Evolutionary conservation across 2,797 vertebrate genomes (phyloP).

Genomic region (Parotocinclus haroldoi): DNA sequence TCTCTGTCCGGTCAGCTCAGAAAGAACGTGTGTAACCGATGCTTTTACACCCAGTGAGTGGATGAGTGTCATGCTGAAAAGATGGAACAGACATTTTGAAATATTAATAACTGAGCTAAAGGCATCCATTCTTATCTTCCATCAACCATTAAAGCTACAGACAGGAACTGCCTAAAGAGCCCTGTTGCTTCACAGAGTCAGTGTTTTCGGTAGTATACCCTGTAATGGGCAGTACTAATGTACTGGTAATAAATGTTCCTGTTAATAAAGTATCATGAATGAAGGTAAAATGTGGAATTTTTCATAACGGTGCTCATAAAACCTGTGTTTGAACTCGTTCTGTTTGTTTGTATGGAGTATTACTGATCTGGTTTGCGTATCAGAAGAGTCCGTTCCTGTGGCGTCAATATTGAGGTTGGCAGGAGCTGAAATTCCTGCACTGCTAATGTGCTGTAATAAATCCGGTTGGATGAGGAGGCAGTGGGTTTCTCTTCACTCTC

Average conservation of each 20-base stretch:
- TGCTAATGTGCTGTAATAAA: conserved; percentile 42
- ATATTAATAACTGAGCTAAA: conserved; percentile 18
- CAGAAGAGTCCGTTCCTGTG: conserved; percentile 34
- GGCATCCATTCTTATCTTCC: conserved; percentile 25
- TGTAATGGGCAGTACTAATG: conserved; percentile 6
- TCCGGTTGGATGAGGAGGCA: conserved; percentile 39
- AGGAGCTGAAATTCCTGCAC: conserved; percentile 42
- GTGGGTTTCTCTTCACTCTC: conserved; percentile 28
- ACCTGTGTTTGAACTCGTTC: conserved; percentile 9
- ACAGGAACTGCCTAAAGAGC: conserved; percentile 7
- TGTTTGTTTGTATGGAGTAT: conserved; percentile 31
- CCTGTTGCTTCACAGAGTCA: not conserved
- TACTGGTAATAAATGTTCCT: not conserved
- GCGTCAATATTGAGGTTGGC: conserved; percentile 50
- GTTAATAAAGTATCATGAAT: not conserved
- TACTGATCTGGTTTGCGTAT: conserved; percentile 33
- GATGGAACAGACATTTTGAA: conserved; percentile 23
- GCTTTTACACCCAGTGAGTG: not conserved
- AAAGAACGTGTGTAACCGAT: conserved; percentile 10
- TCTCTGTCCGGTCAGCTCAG: not conserved
- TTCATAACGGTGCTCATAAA: conserved; percentile 3
- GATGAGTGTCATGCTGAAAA: conserved; percentile 2
- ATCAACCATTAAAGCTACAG: conserved; percentile 7
- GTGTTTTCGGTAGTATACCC: not conserved
- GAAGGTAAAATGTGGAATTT: not conserved